A percentile compares a stretch with the other conserved stretches of the same genome.
These are phyloP conservation scores for Epizoanthus rinbou DNA, from an alignment of 92 coral and sea anemone species.

Conservation along the genomic window DNA sequence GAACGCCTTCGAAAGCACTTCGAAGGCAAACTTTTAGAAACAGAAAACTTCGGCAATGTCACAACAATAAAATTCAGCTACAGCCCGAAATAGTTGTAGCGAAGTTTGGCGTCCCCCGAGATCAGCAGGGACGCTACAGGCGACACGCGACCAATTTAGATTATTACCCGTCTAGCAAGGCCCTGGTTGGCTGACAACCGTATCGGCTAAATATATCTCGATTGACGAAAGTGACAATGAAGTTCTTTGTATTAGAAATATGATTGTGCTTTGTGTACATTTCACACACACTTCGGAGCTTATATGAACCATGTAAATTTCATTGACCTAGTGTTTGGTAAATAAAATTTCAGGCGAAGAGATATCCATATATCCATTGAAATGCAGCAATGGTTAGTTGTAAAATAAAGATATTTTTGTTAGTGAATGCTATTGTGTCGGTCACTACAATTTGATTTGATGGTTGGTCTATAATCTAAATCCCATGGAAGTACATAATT, in stretches of 20 bases:
- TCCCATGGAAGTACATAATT: neutral
- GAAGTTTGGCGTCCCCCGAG: constrained; percentile 41
- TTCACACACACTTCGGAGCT: constrained; percentile 6
- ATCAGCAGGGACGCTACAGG: constrained; percentile 55
- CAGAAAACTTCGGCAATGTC: constrained; percentile 9
- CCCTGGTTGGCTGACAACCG: constrained; percentile 43
- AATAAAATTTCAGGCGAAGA: neutral
- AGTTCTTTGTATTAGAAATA: neutral
- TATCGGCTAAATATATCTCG: constrained; percentile 49
- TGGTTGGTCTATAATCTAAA: too few relatives aligned
- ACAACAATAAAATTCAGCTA: neutral
- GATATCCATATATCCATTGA: neutral
- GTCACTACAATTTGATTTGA: neutral
- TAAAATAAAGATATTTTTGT: too few relatives aligned
- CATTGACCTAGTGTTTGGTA: neutral
- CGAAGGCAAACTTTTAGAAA: neutral
- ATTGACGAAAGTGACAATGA: constrained; percentile 53
- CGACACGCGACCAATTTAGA: constrained; percentile 82
- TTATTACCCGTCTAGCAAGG: constrained; percentile 31
- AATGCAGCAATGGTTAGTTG: constrained; percentile 1
- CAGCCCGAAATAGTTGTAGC: neutral
- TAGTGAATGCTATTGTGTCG: neutral
- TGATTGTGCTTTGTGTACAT: neutral
- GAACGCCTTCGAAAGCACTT: constrained; percentile 28
- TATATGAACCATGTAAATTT: neutral